Base-by-base conservation (phyloP, 2,797 vertebrate species). In the Lacerta bilineata region DNA sequence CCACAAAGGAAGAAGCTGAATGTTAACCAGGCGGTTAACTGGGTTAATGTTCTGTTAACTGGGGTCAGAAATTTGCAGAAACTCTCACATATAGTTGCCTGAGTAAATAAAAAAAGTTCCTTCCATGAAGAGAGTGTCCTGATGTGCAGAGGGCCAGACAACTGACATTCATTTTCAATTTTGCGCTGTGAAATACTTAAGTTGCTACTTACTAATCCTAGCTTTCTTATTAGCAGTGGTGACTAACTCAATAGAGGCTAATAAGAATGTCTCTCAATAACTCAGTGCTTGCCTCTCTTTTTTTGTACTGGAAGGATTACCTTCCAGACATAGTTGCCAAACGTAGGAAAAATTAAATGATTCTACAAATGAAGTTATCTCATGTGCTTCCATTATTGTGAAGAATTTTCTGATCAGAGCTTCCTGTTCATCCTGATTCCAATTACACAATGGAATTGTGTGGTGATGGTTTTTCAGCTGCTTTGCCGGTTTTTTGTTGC, bases 381-480 rank as follows among this genome's bases (percentile, higher is more conserved):
- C 89, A 93, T 93, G 89, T 94, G 87, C 94, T 85, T 93, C 13
- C 39, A 92, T 94, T 64, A 90, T 93, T 93, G 92, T 91, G 90
- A 83, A 92, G 64, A 85, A 43, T 95, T 93, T 95, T 89, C 88
- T 95, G 93, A 95, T 93, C 93, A 94, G 85, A 92, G 89, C 50
- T 87, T 82, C 88, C 29, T 64, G 36, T 69, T 50, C 50, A 27
- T 23, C n/a, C 27, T 27, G 4, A 68, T 87, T 81, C 43, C n/a
- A 93, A 90, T 80, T 88, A 78, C 86, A 93, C 89, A 93, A 91
- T 66, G 80, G 80, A 36, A 6, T 76, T 6, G 27, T 61, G 84
- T 93, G 94, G 92, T 93, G 91, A 89, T 91, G 89, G 91, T 93
- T 94, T 94, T 4, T 90, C 89, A 68, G 80, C 92, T 86, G 87